These are phyloP conservation scores for Prionailurus bengalensis DNA, from an alignment of 2,113 vertebrate genomes.

Conservation along the genomic window DNA sequence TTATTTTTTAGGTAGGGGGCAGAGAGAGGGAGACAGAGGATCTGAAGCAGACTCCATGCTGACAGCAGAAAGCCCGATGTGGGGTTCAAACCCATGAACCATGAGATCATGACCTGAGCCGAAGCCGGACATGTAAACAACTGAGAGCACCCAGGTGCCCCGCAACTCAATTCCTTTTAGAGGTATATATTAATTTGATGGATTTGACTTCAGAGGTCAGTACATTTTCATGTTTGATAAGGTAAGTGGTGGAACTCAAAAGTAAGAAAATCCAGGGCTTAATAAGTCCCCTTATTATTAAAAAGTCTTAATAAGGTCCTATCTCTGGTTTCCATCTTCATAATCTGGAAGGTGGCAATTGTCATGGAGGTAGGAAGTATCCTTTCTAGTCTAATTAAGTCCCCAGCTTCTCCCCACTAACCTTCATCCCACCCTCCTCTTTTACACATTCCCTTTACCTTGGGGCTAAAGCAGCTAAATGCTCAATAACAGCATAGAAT, in stretches of 20 bases:
- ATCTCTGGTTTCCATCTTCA: background rate
- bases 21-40: too few relatives aligned
- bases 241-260: background rate
- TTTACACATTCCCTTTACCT: background rate
- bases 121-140: too few relatives aligned
- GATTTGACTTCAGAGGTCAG: background rate
- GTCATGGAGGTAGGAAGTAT: background rate
- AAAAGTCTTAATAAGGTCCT: background rate
- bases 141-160: too few relatives aligned
- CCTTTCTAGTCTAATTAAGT: background rate
- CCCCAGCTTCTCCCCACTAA: background rate
- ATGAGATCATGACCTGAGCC: too few relatives aligned
- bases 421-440: background rate
- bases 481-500: background rate
- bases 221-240: background rate
- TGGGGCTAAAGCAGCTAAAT: background rate
- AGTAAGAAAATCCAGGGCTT: background rate
- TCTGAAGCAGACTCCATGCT: too few relatives aligned
- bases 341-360: background rate
- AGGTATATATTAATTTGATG: background rate
- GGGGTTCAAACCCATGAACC: too few relatives aligned
- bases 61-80: too few relatives aligned
- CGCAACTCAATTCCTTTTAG: background rate
- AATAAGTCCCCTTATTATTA: background rate
- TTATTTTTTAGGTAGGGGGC: too few relatives aligned